Conservation (phyloP, 2,888 invertebrate genomes). For the Lasioglossum zephyrum region DNA sequence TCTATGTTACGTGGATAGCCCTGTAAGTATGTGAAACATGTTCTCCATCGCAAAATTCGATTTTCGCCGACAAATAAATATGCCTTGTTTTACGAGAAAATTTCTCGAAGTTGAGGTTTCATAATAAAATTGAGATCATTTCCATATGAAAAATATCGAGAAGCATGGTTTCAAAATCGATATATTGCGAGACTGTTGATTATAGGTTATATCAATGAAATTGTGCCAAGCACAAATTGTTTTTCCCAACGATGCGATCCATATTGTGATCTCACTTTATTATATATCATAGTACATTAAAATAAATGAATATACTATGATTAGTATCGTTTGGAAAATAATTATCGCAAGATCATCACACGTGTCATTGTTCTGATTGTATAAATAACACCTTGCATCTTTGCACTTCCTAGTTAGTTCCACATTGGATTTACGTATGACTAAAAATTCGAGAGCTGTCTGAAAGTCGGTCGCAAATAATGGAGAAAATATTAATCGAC, state of each 20-base stretch:
- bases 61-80: constrained; percentile 19
- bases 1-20: not conserved
- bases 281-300: too few species aligned
- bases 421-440: constrained; percentile 15
- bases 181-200: not conserved
- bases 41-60: not conserved
- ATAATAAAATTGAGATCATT: not conserved
- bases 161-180: not conserved
- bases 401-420: constrained; percentile 26
- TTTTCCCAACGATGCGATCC: not conserved
- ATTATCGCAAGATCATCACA: constrained; percentile 50
- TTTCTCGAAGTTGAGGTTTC: not conserved
- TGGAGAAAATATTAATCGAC: constrained; percentile 75
- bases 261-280: not conserved
- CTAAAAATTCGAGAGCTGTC: constrained; percentile 5
- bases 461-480: constrained; percentile 29
- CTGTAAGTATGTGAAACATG: not conserved
- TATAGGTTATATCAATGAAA: constrained; percentile 34
- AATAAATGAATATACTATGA: not conserved
- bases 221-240: not conserved
- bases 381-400: constrained; percentile 54
- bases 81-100: constrained; percentile 1
- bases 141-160: not conserved
- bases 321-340: constrained; percentile 16
- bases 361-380: constrained; percentile 52